Evolutionary conservation across 2,888 invertebrate species (phyloP).

Genomic region (Hydrotaea diabolus): DNA sequence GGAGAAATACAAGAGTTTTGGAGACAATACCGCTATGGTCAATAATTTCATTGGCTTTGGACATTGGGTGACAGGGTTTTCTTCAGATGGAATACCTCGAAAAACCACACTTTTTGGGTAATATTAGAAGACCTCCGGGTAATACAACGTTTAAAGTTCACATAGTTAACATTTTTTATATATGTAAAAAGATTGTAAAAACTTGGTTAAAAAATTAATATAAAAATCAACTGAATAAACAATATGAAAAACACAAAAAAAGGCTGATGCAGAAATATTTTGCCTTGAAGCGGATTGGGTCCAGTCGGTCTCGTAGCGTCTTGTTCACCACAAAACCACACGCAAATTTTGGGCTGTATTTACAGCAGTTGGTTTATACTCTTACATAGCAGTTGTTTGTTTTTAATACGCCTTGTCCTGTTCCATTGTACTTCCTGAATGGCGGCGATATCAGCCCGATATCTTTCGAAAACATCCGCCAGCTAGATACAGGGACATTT

Average conservation of each 20-base stretch:
- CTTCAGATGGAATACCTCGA: conserved; percentile 37
- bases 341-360: no score
- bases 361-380: no score
- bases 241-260: conserved; percentile 60
- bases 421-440: no score
- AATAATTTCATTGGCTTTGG: conserved; percentile 42
- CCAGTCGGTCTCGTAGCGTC: no score
- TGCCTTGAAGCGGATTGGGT: no score
- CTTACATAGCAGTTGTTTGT: no score
- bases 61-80: background rate
- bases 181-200: conserved; percentile 45
- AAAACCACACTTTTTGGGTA: conserved; percentile 50
- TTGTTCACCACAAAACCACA: no score
- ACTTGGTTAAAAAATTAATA: conserved; percentile 61
- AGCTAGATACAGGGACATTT: no score
- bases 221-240: conserved; percentile 64
- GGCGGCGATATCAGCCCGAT: no score
- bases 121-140: conserved; percentile 30
- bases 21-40: conserved; percentile 82
- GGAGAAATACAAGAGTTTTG: conserved; percentile 82
- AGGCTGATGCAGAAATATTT: no score
- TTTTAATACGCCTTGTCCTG: no score
- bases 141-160: conserved; percentile 8
- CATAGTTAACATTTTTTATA: conserved; percentile 53
- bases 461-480: no score